Evolutionary conservation across 2,113 vertebrate species (phyloP).

Genomic region (Orycteropus afer): DNA sequence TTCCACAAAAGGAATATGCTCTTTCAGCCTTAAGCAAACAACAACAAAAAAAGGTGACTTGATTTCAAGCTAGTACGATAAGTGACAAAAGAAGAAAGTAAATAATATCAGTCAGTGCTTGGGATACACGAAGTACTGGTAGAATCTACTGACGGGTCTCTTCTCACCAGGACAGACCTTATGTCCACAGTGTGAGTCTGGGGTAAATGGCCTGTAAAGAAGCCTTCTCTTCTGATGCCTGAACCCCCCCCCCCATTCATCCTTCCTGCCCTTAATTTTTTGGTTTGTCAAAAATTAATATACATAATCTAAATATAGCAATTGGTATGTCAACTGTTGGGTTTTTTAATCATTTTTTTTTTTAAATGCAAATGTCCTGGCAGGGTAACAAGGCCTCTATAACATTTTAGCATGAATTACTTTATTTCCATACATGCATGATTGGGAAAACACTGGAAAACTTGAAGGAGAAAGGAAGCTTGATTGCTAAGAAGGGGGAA

Average conservation of each 20-base stretch:
- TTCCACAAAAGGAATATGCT: constrained; percentile 97
- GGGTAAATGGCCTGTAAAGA: not conserved
- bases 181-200: rapidly evolving
- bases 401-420: not conserved
- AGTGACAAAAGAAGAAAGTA: not conserved
- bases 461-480: not conserved
- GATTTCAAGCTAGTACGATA: constrained; percentile 24
- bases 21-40: constrained; percentile 90
- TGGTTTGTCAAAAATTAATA: no score
- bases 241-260: not conserved
- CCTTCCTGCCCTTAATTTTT: not conserved
- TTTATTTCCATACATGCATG: not conserved
- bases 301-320: no score
- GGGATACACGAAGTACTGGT: not conserved
- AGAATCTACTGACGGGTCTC: not conserved
- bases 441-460: not conserved
- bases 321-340: not conserved
- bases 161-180: not conserved
- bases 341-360: not conserved
- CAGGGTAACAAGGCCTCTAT: not conserved
- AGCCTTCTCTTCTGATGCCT: not conserved
- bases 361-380: not conserved
- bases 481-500: not conserved
- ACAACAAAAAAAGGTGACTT: constrained; percentile 49
- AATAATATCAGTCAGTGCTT: not conserved